A percentile compares a stretch with the other conserved stretches of the same genome.
Evolutionary conservation across 2,888 invertebrate species (phyloP).

Genomic region (Linnaemya vulpina): DNA sequence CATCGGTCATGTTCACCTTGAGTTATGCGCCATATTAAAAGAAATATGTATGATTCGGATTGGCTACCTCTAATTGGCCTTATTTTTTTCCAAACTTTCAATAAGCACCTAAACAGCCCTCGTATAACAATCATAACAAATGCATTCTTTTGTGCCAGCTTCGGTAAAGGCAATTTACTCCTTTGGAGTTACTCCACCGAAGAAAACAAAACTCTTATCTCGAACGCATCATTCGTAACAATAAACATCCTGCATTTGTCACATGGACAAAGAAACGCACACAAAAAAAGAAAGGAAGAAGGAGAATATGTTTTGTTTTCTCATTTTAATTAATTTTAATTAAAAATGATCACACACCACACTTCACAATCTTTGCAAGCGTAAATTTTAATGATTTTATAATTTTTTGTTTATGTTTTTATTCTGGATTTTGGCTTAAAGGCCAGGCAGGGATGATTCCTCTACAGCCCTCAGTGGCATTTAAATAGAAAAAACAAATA

Average conservation of each 20-base stretch:
- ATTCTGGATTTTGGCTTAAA: constrained; percentile 51
- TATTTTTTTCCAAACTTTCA: no score
- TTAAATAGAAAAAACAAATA: constrained; percentile 61
- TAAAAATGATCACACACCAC: constrained; percentile 66
- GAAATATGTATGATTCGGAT: no score
- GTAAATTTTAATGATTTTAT: constrained; percentile 54
- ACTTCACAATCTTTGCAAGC: constrained; percentile 56
- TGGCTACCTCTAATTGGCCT: no score
- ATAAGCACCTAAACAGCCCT: no score
- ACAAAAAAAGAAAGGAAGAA: constrained; percentile 24
- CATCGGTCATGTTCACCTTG: no score
- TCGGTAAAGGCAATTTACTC: not conserved
- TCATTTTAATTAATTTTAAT: constrained; percentile 68
- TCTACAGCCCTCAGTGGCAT: constrained; percentile 51
- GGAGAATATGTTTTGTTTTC: constrained; percentile 47
- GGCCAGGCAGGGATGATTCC: constrained; percentile 42
- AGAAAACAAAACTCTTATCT: not conserved
- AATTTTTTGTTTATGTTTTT: constrained; percentile 16
- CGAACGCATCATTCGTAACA: constrained; percentile 1
- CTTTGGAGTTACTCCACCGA: not conserved
- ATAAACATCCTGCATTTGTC: constrained; percentile 53
- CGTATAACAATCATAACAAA: not conserved
- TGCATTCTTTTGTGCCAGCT: no score
- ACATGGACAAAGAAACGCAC: constrained; percentile 49
- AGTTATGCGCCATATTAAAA: no score